A percentile compares a stretch with the other conserved stretches of the same genome.
Conservation (phyloP, 1,140 invertebrate species). For the Microplitis mediator region DNA sequence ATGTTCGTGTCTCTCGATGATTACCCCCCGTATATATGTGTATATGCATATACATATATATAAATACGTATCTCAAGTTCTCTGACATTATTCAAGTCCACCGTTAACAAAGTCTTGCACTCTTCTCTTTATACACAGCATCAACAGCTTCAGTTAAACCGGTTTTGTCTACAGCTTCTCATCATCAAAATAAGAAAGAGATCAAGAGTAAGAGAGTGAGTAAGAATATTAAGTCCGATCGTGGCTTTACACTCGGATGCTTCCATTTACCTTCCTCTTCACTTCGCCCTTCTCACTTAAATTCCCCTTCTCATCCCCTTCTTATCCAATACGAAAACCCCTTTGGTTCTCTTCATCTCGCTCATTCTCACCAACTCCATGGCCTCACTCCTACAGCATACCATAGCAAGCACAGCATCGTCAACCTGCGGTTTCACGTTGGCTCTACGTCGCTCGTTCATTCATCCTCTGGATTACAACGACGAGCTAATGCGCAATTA, state of each 20-base stretch:
- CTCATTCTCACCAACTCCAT: background rate
- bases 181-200: no score
- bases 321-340: no score
- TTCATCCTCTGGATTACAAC: conserved; percentile 48
- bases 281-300: background rate
- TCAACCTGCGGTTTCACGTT: conserved; percentile 5
- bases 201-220: no score
- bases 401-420: background rate
- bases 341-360: no score
- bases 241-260: conserved; percentile 17
- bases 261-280: background rate
- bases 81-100: background rate
- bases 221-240: conserved; percentile 1
- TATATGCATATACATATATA: background rate
- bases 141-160: background rate
- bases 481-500: conserved; percentile 46
- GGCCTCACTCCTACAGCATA: background rate
- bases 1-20: conserved; percentile 24
- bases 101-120: conserved; percentile 4
- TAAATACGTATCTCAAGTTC: background rate
- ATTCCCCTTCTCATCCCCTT: background rate
- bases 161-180: conserved; percentile 11
- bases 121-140: background rate
- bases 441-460: conserved; percentile 37
- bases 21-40: background rate